Evolutionary conservation across 2,113 vertebrate genomes (phyloP).

Genomic region (Dissostichus mawsoni): DNA sequence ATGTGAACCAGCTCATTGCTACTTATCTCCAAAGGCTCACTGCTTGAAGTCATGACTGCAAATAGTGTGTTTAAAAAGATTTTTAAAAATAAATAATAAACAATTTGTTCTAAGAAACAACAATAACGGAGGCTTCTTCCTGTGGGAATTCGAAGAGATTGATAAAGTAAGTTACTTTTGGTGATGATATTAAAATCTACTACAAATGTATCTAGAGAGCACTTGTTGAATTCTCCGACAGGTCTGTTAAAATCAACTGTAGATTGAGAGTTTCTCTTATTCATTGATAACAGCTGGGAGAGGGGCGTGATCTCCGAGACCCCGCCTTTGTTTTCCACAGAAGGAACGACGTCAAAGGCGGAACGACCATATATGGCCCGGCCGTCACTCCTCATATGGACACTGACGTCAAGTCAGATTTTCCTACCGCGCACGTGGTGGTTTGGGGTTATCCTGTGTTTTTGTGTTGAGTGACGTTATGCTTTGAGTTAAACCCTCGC

Average conservation of each 20-base stretch:
- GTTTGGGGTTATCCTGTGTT: constrained; percentile 75
- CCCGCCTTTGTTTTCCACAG: constrained; percentile 73
- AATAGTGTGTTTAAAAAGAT: not conserved
- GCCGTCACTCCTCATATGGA: constrained; percentile 77
- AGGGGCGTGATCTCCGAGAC: constrained; percentile 33
- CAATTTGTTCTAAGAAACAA: not conserved
- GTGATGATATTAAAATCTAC: not conserved
- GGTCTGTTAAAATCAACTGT: constrained; percentile 27
- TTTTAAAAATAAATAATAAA: constrained; percentile 27
- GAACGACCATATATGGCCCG: constrained; percentile 76
- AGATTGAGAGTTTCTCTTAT: constrained; percentile 60
- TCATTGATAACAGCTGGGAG: constrained; percentile 65
- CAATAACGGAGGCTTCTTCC: not conserved
- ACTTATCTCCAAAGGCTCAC: constrained; percentile 78
- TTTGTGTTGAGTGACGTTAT: constrained; percentile 68
- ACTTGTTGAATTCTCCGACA: not conserved
- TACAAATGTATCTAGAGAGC: not conserved
- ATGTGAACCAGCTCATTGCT: constrained; percentile 80
- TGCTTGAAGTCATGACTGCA: constrained; percentile 54
- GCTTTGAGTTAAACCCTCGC: constrained; percentile 7
- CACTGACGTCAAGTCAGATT: constrained; percentile 57
- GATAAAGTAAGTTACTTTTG: not conserved
- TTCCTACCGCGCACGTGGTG: constrained; percentile 73
- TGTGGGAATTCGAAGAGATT: not conserved
- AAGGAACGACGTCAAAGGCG: constrained; percentile 64